These are phyloP conservation scores for Drosophila demipolita DNA, from an alignment of 2,888 invertebrate species.

Conservation along the genomic window DNA sequence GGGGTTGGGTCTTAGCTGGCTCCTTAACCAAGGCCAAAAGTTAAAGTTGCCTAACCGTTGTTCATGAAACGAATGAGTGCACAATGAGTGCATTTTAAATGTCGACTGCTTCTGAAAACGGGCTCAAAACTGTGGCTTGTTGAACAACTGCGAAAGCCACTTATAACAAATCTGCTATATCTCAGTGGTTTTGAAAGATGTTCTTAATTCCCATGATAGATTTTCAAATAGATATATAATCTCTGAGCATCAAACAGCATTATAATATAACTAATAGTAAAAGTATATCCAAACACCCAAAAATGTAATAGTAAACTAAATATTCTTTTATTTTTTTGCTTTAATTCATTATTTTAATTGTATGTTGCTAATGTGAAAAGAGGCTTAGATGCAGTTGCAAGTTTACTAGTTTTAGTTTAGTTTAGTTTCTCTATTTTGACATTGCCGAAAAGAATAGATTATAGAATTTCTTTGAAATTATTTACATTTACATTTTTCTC, in stretches of 20 bases:
- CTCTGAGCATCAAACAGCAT: no score
- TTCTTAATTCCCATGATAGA: neutral
- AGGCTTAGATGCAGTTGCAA: neutral
- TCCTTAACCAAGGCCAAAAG: conserved; percentile 5
- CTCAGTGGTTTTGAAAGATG: neutral
- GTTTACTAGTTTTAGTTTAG: no score
- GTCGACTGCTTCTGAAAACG: neutral
- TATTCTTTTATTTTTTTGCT: neutral
- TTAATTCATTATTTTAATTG: neutral
- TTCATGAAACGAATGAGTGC: conserved; percentile 11
- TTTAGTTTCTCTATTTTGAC: conserved; percentile 4
- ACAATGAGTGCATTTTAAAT: conserved; percentile 4
- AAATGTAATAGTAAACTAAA: neutral
- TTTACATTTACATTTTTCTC: neutral
- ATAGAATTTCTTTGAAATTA: neutral
- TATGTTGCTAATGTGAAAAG: neutral
- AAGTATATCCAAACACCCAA: neutral
- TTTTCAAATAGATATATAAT: neutral
- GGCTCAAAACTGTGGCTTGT: neutral
- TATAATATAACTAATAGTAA: neutral
- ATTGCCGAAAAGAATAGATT: neutral
- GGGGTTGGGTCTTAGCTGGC: neutral
- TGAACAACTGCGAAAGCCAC: conserved; percentile 2
- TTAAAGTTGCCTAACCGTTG: neutral
- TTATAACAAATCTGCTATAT: neutral